Base-by-base conservation (phyloP, 2,797 vertebrate species). In the Eidolon dupreanum region DNA sequence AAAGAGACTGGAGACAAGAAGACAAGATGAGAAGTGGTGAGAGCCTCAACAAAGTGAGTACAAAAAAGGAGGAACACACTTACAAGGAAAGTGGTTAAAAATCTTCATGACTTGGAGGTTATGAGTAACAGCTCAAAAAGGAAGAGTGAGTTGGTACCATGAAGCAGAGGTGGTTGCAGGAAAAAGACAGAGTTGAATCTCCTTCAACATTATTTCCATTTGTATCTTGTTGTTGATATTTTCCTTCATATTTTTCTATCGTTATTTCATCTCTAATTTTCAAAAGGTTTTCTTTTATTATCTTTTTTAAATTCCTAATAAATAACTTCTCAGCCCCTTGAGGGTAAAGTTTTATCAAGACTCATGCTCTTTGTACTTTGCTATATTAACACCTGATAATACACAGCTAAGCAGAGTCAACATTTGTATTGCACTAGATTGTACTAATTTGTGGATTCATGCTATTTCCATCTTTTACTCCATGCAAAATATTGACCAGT, bases 191-290 rank as follows among this genome's bases (percentile, higher is more conserved):
- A 61, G 26, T 3, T 51, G 49, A 55, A 70, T 15, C 8, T 17
- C 51, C 61, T 71, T 41, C 49, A 71, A 65, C 51, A 28, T 36
- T 22, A 63, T 82, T 96, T 84, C 24, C 26, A 24, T 53, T 84
- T 65, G 20, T 43, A 31, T 77, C 43, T 86, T 59, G n/a, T 84
- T 31, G 10, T 59, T 51, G 65, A 24, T 75, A 13, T 70, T 95
- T 89, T 24, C 20, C 33, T 68, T 63, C 53, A 75, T 10, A 43
- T 41, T 53, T 91, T 78, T 15, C 24, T 82, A 49, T 77, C 91
- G 16, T 90, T 82, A 81, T 49, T 94, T 90, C 26, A 78, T 77
- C 66, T 81, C 51, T 90, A 61, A 73, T 15, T 87, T 95, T 74
- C 43, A 36, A 53, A 87, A 73, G 7, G 2, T 46, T 81, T 94